A percentile compares a stretch with the other conserved stretches of the same genome.
Evolutionary conservation across 2,113 vertebrate genomes (phyloP).

Genomic region (Vidua chalybeata): DNA sequence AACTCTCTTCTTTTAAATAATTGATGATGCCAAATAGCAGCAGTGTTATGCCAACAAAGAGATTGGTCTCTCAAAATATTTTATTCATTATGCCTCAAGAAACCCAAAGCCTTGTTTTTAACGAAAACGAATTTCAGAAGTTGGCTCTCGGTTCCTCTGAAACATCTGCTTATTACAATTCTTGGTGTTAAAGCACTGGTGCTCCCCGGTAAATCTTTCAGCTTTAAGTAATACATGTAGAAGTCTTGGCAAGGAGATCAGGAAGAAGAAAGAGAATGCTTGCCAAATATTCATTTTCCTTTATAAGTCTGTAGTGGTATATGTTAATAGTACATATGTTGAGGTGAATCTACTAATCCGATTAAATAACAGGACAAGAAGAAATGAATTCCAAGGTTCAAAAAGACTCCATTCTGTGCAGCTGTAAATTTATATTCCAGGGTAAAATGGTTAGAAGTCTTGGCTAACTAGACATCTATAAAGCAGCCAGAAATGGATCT

Average conservation of each 20-base stretch:
- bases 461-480: background rate
- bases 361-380: constrained; percentile 28
- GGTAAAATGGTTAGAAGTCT: background rate
- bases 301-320: background rate
- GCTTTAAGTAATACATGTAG: constrained; percentile 44
- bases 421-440: constrained; percentile 2
- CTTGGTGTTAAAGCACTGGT: constrained; percentile 32
- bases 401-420: background rate
- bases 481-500: background rate
- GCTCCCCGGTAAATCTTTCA: constrained; percentile 53
- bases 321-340: constrained; percentile 16
- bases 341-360: constrained; percentile 9
- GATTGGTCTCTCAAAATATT: constrained; percentile 45
- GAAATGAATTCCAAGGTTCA: constrained; percentile 7
- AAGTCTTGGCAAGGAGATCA: constrained; percentile 57
- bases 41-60: constrained; percentile 55
- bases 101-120: constrained; percentile 36
- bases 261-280: background rate
- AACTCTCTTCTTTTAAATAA: constrained; percentile 56
- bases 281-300: constrained; percentile 40
- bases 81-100: constrained; percentile 64
- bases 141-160: constrained; percentile 24
- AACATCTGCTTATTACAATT: constrained; percentile 69
- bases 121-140: background rate
- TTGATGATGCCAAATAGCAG: constrained; percentile 60